Evolutionary conservation across 2,888 invertebrate genomes (phyloP).

Genomic region (Acleris laterana): DNA sequence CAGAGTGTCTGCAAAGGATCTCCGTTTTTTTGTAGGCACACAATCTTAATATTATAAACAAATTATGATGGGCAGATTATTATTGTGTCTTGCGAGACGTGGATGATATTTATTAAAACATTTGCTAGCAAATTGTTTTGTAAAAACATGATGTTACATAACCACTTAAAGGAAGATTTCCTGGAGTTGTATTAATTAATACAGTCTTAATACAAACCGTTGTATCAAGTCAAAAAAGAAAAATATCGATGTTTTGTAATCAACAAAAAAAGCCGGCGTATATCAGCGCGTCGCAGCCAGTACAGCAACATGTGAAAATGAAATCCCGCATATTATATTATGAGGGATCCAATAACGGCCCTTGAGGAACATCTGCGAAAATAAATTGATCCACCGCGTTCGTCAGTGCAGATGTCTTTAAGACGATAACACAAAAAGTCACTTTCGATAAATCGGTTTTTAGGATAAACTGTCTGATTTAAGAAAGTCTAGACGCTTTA

Average conservation of each 20-base stretch:
- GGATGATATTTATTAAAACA: no score
- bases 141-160: no score
- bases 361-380: conserved; percentile 67
- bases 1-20: no score
- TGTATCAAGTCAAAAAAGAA: no score
- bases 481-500: neutral
- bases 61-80: no score
- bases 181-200: no score
- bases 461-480: conserved; percentile 26
- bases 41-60: no score
- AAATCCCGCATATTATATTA: conserved; percentile 73
- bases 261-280: neutral
- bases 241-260: neutral
- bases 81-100: no score
- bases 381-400: conserved; percentile 68
- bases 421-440: conserved; percentile 54
- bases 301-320: conserved; percentile 68
- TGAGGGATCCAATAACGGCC: conserved; percentile 73
- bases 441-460: conserved; percentile 51
- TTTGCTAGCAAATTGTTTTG: no score
- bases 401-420: conserved; percentile 44
- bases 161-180: no score
- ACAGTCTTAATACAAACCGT: no score
- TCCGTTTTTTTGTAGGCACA: no score
- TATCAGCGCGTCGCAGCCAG: conserved; percentile 43